Evolutionary conservation across 2,113 vertebrate species (phyloP).

Genomic region (Ornithorhynchus anatinus): DNA sequence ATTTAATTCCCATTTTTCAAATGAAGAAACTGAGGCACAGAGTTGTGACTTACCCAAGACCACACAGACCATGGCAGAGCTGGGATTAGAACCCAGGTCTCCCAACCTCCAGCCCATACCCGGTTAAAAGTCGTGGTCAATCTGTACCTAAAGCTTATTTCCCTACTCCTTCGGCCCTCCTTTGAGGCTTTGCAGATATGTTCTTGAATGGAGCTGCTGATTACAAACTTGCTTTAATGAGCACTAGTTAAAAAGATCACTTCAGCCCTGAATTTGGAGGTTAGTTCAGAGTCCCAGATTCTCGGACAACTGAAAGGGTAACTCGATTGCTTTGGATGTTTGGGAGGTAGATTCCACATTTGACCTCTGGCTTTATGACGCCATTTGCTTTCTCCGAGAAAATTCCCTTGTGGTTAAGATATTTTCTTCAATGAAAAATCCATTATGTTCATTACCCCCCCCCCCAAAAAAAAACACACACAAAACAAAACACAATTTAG

Average conservation of each 20-base stretch:
- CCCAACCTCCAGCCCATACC: no score
- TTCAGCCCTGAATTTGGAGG: constrained; percentile 52
- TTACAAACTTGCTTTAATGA: constrained; percentile 1
- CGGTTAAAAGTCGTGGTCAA: constrained; percentile 1
- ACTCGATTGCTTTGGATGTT: constrained; percentile 24
- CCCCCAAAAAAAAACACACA: no score
- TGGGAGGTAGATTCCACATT: constrained; percentile 13
- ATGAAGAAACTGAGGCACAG: no score
- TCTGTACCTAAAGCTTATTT: constrained; percentile 3
- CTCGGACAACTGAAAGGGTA: background rate
- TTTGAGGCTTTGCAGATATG: background rate
- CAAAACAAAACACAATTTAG: no score
- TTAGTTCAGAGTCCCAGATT: constrained; percentile 55
- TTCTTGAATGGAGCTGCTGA: constrained; percentile 17
- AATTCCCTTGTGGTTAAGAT: no score
- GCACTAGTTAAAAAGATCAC: constrained; percentile 39
- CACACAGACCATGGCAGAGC: no score
- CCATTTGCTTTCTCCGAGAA: no score
- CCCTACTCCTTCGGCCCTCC: background rate
- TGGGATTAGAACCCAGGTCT: no score
- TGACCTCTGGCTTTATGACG: constrained; percentile 8
- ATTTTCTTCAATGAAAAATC: no score
- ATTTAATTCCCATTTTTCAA: no score
- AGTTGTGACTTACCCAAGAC: no score
- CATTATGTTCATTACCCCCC: no score